Conservation (phyloP, 1,140 invertebrate species). For the Melitaea cinxia region DNA sequence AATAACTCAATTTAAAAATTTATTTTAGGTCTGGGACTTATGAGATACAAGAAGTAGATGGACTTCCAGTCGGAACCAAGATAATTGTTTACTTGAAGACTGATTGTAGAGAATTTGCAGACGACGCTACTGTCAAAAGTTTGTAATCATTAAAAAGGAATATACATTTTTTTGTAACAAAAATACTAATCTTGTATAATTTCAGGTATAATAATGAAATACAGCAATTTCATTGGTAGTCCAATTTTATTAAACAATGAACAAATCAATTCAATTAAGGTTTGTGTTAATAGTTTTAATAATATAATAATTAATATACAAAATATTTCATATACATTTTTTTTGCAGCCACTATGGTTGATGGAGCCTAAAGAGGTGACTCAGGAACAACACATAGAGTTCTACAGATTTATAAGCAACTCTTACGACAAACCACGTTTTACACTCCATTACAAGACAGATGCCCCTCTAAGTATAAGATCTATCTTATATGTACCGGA, state of each 20-base stretch:
- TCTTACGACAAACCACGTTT: constrained; percentile 93
- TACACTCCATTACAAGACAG: constrained; percentile 92
- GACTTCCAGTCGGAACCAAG: constrained; percentile 94
- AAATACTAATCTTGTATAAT: constrained; percentile 34
- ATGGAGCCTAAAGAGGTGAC: constrained; percentile 94
- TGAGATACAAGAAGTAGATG: constrained; percentile 92
- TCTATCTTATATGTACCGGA: constrained; percentile 97
- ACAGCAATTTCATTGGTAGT: constrained; percentile 97
- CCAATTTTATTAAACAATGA: constrained; percentile 96
- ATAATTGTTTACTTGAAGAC: constrained; percentile 95
- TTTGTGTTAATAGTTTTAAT: constrained; percentile 53
- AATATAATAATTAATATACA: neutral
- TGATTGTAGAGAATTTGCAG: constrained; percentile 93
- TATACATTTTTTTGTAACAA: constrained; percentile 13
- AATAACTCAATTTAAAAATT: constrained; percentile 8
- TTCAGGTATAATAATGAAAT: constrained; percentile 95
- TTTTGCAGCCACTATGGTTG: constrained; percentile 94
- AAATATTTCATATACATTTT: constrained; percentile 7
- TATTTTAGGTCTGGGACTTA: constrained; percentile 90
- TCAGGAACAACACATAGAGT: constrained; percentile 93
- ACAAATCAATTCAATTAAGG: constrained; percentile 91
- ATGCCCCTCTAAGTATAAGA: constrained; percentile 95
- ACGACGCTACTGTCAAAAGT: constrained; percentile 92
- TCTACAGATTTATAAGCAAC: constrained; percentile 94
- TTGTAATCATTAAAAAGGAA: constrained; percentile 21